Percentiles rank a stretch among this genome's conserved stretches.
Conservation (phyloP, 92 coral and sea anemone species). For the Heliopora coerulea region DNA sequence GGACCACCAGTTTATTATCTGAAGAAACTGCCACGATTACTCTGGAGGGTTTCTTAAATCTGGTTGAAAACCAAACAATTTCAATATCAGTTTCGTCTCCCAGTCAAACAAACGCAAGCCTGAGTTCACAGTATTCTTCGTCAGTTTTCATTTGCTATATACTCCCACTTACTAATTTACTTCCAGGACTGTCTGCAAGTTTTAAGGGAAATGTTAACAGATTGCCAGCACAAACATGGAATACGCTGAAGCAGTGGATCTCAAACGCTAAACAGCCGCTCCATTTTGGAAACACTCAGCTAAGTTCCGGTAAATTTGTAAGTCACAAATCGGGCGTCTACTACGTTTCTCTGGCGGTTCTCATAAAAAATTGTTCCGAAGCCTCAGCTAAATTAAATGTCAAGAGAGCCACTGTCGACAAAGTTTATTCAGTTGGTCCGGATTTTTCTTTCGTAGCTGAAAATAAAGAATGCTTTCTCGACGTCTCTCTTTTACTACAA, state of each 20-base stretch:
- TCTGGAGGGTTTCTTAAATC: constrained; percentile 5
- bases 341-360: background rate
- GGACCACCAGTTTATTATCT: background rate
- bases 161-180: background rate
- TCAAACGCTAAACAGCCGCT: too few relatives aligned
- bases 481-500: background rate
- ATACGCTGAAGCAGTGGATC: background rate
- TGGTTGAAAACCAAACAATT: constrained; percentile 3
- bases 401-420: background rate
- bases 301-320: background rate
- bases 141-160: background rate
- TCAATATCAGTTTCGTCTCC: background rate
- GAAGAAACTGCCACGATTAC: background rate
- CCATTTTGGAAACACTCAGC: background rate
- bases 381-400: background rate
- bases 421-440: background rate
- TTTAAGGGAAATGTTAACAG: background rate
- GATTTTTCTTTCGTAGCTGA: background rate
- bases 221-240: constrained; percentile 2
- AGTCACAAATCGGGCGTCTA: constrained; percentile 2
- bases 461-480: constrained; percentile 1
- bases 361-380: background rate
- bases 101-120: background rate
- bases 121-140: background rate
- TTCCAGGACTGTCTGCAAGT: background rate